These are phyloP conservation scores for Alfaro cultratus DNA, from an alignment of 2,797 vertebrate genomes.

Conservation along the genomic window DNA sequence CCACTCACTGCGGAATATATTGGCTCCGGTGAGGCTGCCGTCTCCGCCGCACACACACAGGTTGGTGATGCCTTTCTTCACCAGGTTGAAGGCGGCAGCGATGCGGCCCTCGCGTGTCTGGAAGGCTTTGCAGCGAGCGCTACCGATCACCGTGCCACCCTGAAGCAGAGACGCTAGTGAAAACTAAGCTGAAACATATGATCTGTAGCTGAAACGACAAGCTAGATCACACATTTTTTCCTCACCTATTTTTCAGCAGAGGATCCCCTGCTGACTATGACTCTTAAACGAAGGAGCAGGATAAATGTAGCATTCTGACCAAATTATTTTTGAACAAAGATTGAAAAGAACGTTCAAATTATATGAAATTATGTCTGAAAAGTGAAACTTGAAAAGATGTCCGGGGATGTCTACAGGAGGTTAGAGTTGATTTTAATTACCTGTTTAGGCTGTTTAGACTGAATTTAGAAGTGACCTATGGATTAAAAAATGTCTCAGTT, in stretches of 20 bases:
- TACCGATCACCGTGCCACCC: conserved; percentile 95
- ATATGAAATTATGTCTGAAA: neutral
- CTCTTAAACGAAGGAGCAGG: neutral
- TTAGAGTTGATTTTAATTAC: neutral
- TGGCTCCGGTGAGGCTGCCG: conserved; percentile 94
- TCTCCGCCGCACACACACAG: conserved; percentile 96
- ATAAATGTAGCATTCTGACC: neutral
- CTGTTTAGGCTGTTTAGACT: neutral
- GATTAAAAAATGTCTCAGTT: neutral
- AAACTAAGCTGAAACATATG: neutral
- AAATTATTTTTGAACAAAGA: neutral
- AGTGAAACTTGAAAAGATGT: neutral
- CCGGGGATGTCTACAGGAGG: neutral
- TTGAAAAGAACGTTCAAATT: neutral
- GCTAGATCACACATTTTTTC: neutral
- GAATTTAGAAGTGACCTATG: neutral
- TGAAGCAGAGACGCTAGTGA: conserved; percentile 51
- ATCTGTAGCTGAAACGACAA: neutral
- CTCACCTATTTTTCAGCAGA: neutral
- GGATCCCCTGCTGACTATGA: neutral
- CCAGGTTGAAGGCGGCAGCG: conserved; percentile 88
- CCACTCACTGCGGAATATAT: conserved; percentile 95
- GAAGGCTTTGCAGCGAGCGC: conserved; percentile 93
- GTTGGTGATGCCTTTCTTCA: conserved; percentile 93
- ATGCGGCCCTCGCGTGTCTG: conserved; percentile 87